These are phyloP conservation scores for Sarcophaga variegata DNA, from an alignment of 2,888 invertebrate species.

Conservation along the genomic window DNA sequence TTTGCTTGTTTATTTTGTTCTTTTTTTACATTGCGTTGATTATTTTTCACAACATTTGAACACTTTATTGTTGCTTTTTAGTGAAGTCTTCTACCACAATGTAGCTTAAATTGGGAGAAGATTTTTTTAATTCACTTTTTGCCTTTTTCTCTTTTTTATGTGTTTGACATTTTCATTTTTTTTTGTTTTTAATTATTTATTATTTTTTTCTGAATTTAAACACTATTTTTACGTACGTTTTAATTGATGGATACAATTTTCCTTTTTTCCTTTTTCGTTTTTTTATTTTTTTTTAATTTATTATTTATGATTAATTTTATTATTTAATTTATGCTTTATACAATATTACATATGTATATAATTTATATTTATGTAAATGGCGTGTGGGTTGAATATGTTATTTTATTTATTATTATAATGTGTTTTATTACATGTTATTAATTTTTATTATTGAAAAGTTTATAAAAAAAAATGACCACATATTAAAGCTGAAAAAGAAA, in stretches of 20 bases:
- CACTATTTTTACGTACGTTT: conserved; percentile 55
- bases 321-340: conserved; percentile 13
- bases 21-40: background rate
- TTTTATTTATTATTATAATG: conserved; percentile 27
- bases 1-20: conserved; percentile 12
- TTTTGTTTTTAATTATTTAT: background rate
- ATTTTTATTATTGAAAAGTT: conserved; percentile 52
- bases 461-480: conserved; percentile 55
- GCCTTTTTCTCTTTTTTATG: background rate
- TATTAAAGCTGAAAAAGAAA: conserved; percentile 52
- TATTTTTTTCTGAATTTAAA: conserved; percentile 26
- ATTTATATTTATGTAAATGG: background rate
- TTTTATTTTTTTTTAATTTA: conserved; percentile 23
- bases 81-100: conserved; percentile 48
- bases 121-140: background rate
- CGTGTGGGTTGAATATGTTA: conserved; percentile 11
- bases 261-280: background rate
- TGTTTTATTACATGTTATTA: conserved; percentile 20
- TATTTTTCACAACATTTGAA: background rate
- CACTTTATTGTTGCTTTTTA: conserved; percentile 48
- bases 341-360: background rate
- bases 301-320: background rate
- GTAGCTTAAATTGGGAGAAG: conserved; percentile 36
- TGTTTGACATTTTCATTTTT: conserved; percentile 25
- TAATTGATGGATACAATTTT: conserved; percentile 50